Evolutionary conservation across 2,113 vertebrate genomes (phyloP), one percentile per base, ranked within the genome.

Genomic region (Calcarius ornatus): DNA sequence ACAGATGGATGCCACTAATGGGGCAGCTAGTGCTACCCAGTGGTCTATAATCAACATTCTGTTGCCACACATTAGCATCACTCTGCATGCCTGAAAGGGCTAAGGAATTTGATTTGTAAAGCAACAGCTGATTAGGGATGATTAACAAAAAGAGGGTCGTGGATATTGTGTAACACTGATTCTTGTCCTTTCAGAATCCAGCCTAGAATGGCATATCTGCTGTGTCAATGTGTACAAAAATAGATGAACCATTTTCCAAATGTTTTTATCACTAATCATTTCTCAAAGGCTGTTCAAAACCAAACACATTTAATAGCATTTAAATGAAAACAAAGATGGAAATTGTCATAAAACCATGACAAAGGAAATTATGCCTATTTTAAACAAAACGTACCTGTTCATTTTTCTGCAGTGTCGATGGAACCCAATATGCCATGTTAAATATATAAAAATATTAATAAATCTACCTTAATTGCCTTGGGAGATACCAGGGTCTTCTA

Each of bases 41-140:
- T 72, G 80, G 56, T 95, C 77, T 94, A 24, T 89, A 88, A 91
- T 96, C 68, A 95, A 37, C 66, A 35, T 96, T 94, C 71, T 86
- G 79, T 94, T 94, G 81, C 61, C 72, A 54, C 47, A 60, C 33
- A 85, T 94, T 70, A 96, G 43, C 73, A 79, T 95, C 72, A 86
- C 37, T 24, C 40, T 33, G 31, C 71, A 88, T 89, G 92, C 69
- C 60, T 96, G 77, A 86, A 93, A 88, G 73, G 72, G 54, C 85
- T 86, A 42, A 81, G 85, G 95, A 94, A 87, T 83, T 69, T 85
- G 76, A 92, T 96, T 95, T 96, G 71, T 94, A 60, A 93, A 85
- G 78, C 81, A 88, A 71, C 88, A 96, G 81, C 90, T 97, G 90
- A 95, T 94, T 73, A 87, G 53, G n/a, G 37, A 87, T 93, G 37